Evolutionary conservation across 2,797 vertebrate species (phyloP), one percentile per base, ranked within the genome.

Genomic region (Syngnathus rostellatus): DNA sequence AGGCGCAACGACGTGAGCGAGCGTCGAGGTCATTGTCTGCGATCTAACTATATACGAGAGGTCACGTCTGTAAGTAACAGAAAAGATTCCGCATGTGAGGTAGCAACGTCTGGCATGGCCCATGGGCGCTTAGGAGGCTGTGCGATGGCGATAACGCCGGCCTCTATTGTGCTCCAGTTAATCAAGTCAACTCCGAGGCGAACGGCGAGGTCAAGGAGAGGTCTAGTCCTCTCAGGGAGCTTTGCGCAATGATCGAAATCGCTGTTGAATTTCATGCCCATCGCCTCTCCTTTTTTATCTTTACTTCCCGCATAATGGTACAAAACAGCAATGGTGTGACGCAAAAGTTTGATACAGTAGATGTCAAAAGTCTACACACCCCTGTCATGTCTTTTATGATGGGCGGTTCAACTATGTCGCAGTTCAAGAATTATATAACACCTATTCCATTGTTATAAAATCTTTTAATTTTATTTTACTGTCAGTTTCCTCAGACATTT

Each of bases 151-250:
- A 89, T 88, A 87, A 81, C 59, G 63, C 65, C 62, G 78, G 79
- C 68, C 77, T 81, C 84, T 77, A 79, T 84, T 83, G 81, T 78
- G 77, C 74, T 78, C 61, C 54, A 55, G 77, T 81, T 89, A 86
- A 89, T 88, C 88, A 86, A 84, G 78, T 81, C 79, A 85, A 84
- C 82, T 81, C 77, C 73, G 69, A 85, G 77, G 76, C 76, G 73
- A 21, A 2, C 46, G 16, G 58, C 5, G 40, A 82, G 86, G 86
- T 88, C 85, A 87, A 87, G 87, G 87, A 86, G 84, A 88, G 78
- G 77, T 67, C 70, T 69, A 5, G 73, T 84, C 83, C 78, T 86
- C 73, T 75, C 68, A 19, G 59, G 19, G 39, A 61, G 59, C 19
- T 61, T 41, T 23, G 21, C 41, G 7, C 41, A 21, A 63, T 74